Base-by-base conservation (phyloP, 2,797 vertebrate species). In the Psittacula echo region DNA sequence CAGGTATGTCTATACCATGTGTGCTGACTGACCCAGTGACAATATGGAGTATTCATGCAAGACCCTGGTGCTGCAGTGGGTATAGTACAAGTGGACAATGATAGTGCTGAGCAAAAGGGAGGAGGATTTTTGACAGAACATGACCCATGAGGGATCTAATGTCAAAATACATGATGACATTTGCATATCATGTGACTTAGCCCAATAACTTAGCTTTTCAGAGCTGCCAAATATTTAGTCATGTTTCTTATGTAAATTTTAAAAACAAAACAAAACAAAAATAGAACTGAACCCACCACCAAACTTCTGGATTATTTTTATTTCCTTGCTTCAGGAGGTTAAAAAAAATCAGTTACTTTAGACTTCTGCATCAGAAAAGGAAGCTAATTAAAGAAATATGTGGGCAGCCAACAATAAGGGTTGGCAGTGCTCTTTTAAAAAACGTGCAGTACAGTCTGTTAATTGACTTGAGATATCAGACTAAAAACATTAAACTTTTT, bases 401-500 rank as follows among this genome's bases (percentile, higher is more conserved):
- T 67, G 68, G 54, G 39, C 41, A 83, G 19, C n/a, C 53, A 72
- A 1, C 54, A 70, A 44, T 54, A 68, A 39, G 12, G 19, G 4
- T 48, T 91, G 76, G 32, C 27, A 67, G 24, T 84, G 22, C 29
- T 64, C 37, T 44, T 72, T 78, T 75, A 74, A 75, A 84, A 89
- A 74, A 58, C 0, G 4, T 1, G 3, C 15, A 41, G 56, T 87
- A n/a, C 45, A 86, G 67, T 68, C 70, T 83, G 24, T 39, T 83
- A 74, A 85, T 90, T 88, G 62, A 60, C 41, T 61, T 65, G 66
- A 71, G 64, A 65, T 82, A 51, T 27, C 76, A 85, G 58, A 53
- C 48, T 58, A 78, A 72, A 85, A 90, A 94, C 50, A 19, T 81
- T 90, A 76, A 89, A 51, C 68, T 85, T 92, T 95, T 93, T 64